Evolutionary conservation across 2,888 invertebrate species (phyloP), one percentile per base, ranked within the genome.

Genomic region (Lydus trimaculatus): DNA sequence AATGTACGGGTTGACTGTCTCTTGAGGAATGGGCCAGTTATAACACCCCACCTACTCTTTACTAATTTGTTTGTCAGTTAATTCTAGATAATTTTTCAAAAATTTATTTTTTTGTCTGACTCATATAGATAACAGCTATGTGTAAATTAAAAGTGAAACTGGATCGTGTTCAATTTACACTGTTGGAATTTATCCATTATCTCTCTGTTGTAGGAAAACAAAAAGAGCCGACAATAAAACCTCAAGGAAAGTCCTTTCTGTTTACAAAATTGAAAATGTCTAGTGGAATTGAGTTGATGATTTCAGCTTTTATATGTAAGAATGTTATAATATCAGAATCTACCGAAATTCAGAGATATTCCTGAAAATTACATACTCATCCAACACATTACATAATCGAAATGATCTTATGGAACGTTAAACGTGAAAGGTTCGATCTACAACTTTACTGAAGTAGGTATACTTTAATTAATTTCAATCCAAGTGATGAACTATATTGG

Each of bases 391-490:
- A n/a, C n/a, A n/a, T n/a, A n/a, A n/a, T n/a, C n/a, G 75, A 75
- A 78, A 78, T 79, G 78, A 78, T 80, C 79, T 80, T 78, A 79
- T 79, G 76, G 78, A 72, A 72, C 80, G 78, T 80, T 80, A 77
- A 75, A 71, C 76, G 74, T 72, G 33, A 36, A 58, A 25, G 58
- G 20, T 28, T 60, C 48, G 64, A 69, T 71, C 70, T 70, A 71
- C 70, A 71, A 69, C 66, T 71, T 69, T 63, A 61, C 36, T 36
- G 2, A 36, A 36, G 2, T 3, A 15, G n/a, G n/a, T n/a, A n/a
- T n/a, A n/a, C n/a, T n/a, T n/a, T n/a, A n/a, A n/a, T n/a, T n/a
- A n/a, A n/a, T n/a, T n/a, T n/a, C n/a, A n/a, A n/a, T n/a, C n/a
- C n/a, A n/a, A n/a, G n/a, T n/a, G n/a, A n/a, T n/a, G n/a, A n/a